A percentile compares a stretch with the other conserved stretches of the same genome.
These are phyloP conservation scores for Haliaeetus leucogaster DNA, from an alignment of 2,113 vertebrate genomes.

Conservation along the genomic window DNA sequence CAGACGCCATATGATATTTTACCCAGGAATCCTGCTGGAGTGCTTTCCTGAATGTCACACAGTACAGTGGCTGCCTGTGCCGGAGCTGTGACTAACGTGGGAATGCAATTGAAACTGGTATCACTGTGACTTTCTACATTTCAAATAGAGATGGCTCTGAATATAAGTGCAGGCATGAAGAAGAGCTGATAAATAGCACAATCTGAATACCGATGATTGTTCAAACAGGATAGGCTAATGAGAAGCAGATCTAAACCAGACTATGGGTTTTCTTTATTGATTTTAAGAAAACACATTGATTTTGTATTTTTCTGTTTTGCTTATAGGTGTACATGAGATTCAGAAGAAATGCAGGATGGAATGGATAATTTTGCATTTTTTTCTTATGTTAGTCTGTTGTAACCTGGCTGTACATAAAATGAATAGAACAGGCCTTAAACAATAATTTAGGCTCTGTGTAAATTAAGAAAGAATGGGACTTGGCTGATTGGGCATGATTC, in stretches of 20 bases:
- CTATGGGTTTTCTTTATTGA: slow-evolving; percentile 28
- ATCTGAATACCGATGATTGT: slow-evolving; percentile 54
- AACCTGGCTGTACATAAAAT: slow-evolving; percentile 70
- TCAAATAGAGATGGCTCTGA: slow-evolving; percentile 60
- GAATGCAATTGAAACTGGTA: slow-evolving; percentile 59
- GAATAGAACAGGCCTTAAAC: slow-evolving; percentile 59
- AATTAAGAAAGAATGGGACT: slow-evolving; percentile 49
- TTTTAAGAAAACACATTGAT: slow-evolving; percentile 53
- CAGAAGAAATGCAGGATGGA: slow-evolving; percentile 66
- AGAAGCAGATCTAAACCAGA: slow-evolving; percentile 44
- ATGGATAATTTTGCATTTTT: slow-evolving; percentile 58
- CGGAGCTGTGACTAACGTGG: slow-evolving; percentile 16
- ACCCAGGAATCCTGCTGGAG: slow-evolving; percentile 45
- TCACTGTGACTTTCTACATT: slow-evolving; percentile 75
- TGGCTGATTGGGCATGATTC: slow-evolving; percentile 65
- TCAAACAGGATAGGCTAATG: slow-evolving; percentile 61
- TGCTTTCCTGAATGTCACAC: slow-evolving; percentile 55
- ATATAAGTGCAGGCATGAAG: slow-evolving; percentile 42
- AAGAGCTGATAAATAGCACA: slow-evolving; percentile 73
- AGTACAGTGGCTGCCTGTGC: background rate
- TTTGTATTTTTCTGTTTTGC: slow-evolving; percentile 66
- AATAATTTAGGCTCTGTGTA: slow-evolving; percentile 62
- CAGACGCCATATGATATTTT: slow-evolving; percentile 3
- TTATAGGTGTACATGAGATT: slow-evolving; percentile 62
- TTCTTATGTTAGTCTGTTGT: slow-evolving; percentile 64